Conservation (phyloP, 2,113 vertebrate genomes). For the Fregetta grallaria region DNA sequence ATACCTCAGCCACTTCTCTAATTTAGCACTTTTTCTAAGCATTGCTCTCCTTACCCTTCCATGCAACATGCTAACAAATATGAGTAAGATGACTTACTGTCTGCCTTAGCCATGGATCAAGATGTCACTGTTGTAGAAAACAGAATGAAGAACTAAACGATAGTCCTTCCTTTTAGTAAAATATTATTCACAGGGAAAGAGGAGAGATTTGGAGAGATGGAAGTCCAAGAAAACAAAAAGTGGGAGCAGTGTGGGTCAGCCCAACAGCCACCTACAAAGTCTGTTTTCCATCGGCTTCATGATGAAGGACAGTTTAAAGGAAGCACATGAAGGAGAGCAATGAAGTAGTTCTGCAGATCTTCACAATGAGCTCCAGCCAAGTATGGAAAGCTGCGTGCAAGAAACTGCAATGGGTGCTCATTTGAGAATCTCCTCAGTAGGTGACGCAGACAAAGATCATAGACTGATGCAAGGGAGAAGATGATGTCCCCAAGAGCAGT, state of each 20-base stretch:
- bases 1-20: not conserved
- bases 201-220: not conserved
- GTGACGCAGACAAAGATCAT: not conserved
- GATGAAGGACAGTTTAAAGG: not conserved
- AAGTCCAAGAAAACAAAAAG: not conserved
- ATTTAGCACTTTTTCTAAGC: not conserved
- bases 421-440: not conserved
- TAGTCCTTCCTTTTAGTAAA: not conserved
- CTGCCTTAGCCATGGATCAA: not conserved
- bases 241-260: not conserved
- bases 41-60: not conserved
- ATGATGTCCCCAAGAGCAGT: not conserved
- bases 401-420: not conserved
- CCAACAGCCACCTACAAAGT: not conserved
- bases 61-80: not conserved
- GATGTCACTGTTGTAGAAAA: not conserved
- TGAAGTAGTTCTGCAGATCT: not conserved
- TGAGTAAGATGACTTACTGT: not conserved
- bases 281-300: not conserved
- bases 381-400: rapidly evolving
- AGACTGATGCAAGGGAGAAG: not conserved
- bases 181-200: not conserved
- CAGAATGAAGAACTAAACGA: not conserved
- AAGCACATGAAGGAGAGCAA: not conserved
- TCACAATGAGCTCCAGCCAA: not conserved